A percentile compares a stretch with the other conserved stretches of the same genome.
phyloP scores from a whole-genome alignment of 2,113 vertebrate genomes.

The Nematolebias whitei region DNA sequence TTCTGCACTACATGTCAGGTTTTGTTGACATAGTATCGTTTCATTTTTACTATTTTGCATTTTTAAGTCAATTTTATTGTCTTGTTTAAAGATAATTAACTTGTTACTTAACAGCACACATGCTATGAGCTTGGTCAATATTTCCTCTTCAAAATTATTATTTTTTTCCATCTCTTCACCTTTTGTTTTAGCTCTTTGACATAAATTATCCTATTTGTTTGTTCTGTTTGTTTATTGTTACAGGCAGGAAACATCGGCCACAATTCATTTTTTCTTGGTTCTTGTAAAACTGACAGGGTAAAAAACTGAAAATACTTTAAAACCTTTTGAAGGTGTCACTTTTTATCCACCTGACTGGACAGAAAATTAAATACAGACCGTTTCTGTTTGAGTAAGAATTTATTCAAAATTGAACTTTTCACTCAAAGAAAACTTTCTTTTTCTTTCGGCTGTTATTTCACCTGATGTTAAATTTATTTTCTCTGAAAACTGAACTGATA shows the following conservation, averaged over 20 bases:
- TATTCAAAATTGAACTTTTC: conserved; percentile 37
- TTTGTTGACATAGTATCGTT: too few relatives aligned
- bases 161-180: too few relatives aligned
- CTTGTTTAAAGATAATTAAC: too few relatives aligned
- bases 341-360: conserved; percentile 33
- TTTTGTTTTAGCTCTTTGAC: too few relatives aligned
- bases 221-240: conserved; percentile 38
- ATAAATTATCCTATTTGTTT: conserved; percentile 15
- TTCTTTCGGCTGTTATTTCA: too few relatives aligned
- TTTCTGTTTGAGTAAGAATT: conserved; percentile 40
- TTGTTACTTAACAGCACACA: too few relatives aligned
- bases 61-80: too few relatives aligned
- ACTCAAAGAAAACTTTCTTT: not conserved
- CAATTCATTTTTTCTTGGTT: conserved; percentile 32
- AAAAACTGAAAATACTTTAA: conserved; percentile 29
- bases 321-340: conserved; percentile 34
- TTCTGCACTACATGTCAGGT: too few relatives aligned
- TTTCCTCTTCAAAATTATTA: too few relatives aligned
- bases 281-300: conserved; percentile 27
- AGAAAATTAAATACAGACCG: conserved; percentile 23
- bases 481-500: too few relatives aligned
- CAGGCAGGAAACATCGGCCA: conserved; percentile 11
- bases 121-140: too few relatives aligned
- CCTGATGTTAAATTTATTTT: conserved; percentile 22
- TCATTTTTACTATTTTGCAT: too few relatives aligned